Conservation (phyloP, 2,888 invertebrate species). For the Plebejus anna region DNA sequence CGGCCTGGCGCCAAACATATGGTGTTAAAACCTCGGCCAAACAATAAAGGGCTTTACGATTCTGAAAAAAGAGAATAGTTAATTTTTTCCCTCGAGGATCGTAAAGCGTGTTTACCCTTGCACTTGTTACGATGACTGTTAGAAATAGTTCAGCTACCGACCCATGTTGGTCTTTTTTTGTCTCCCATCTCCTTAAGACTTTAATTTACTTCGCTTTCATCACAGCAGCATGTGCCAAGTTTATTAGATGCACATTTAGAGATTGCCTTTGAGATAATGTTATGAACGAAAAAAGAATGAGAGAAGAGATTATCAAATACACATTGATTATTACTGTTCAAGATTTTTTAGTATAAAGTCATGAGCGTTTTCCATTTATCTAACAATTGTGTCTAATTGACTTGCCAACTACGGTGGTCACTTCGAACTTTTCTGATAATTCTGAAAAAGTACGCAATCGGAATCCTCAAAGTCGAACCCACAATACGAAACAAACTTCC, state of each 20-base stretch:
- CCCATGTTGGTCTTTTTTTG: conserved; percentile 28
- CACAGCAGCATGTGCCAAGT: conserved; percentile 1
- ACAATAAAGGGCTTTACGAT: conserved; percentile 57
- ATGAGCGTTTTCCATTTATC: not conserved
- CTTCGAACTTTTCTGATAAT: conserved; percentile 13
- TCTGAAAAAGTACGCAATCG: conserved; percentile 3
- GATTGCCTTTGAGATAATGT: not conserved
- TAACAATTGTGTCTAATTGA: not conserved
- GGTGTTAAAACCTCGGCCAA: conserved; percentile 52
- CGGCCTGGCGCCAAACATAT: conserved; percentile 67
- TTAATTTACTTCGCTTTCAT: conserved; percentile 19
- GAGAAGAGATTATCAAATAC: not conserved
- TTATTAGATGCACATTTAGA: conserved; percentile 11
- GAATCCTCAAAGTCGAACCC: conserved; percentile 3
- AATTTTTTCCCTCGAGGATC: conserved; percentile 54
- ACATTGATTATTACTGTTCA: not conserved
- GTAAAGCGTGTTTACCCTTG: conserved; percentile 62
- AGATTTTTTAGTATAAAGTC: not conserved
- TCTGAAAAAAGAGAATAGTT: conserved; percentile 53
- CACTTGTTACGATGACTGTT: conserved; percentile 68
- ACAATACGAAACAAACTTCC: conserved; percentile 44
- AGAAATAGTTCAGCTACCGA: conserved; percentile 39
- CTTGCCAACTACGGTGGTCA: conserved; percentile 2
- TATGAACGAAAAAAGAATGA: not conserved
- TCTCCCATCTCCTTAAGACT: conserved; percentile 13